Percentiles rank a stretch among this genome's conserved stretches.
Conservation (phyloP, 2,797 vertebrate genomes). For the Labroides dimidiatus region DNA sequence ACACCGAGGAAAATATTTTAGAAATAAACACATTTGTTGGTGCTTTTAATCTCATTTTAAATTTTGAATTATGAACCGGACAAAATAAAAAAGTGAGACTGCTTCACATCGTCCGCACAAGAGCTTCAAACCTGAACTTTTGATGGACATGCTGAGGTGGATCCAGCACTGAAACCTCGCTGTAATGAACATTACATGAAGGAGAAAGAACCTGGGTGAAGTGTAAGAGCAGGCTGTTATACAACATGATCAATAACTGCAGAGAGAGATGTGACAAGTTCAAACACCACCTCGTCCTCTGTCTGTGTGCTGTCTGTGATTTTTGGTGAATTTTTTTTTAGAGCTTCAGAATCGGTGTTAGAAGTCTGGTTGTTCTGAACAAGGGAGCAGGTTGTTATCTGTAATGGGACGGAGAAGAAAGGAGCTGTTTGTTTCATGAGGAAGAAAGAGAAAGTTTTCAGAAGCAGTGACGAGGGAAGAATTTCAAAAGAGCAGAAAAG, state of each 20-base stretch:
- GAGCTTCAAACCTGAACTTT: not conserved
- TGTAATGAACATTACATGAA: not conserved
- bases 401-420: not conserved
- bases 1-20: too few species aligned
- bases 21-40: too few species aligned
- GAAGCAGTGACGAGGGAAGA: not conserved
- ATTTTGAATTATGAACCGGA: too few species aligned
- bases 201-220: not conserved
- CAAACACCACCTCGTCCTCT: not conserved
- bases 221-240: slow-evolving; percentile 28
- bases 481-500: not conserved
- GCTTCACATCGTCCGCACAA: not conserved
- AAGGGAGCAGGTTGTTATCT: not conserved
- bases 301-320: not conserved
- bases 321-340: not conserved
- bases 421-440: not conserved
- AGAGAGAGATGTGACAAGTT: slow-evolving; percentile 11
- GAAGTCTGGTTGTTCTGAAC: not conserved
- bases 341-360: not conserved
- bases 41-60: too few species aligned
- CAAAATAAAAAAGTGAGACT: too few species aligned
- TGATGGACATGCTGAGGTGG: not conserved
- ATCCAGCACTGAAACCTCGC: not conserved
- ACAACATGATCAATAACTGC: slow-evolving; percentile 4
- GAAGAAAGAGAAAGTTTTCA: not conserved